Conservation (phyloP, 1,140 invertebrate genomes). For the Leptonema lineaticorne region DNA sequence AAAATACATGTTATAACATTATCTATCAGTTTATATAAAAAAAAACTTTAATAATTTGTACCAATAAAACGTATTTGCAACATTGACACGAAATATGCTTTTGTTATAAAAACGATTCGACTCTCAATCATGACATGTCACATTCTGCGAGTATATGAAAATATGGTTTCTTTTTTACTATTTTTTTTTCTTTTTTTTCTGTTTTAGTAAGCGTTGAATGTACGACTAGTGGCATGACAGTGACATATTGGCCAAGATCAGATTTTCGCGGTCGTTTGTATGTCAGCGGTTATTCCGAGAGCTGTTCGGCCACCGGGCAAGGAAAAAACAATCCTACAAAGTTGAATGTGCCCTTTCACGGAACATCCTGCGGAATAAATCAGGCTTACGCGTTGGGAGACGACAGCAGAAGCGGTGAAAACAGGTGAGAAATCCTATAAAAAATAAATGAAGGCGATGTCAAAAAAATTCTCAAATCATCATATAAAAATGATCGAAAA, state of each 20-base stretch:
- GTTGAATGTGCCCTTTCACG: slow-evolving; percentile 48
- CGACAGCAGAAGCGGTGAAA: slow-evolving; percentile 46
- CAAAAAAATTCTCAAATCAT: no score
- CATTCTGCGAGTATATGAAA: no score
- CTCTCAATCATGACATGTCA: no score
- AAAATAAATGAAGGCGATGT: no score
- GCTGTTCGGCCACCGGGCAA: slow-evolving; percentile 53
- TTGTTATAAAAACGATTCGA: no score
- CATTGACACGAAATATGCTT: no score
- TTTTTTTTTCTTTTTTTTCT: background rate
- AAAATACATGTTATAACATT: no score
- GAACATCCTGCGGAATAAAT: slow-evolving; percentile 50
- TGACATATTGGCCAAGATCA: slow-evolving; percentile 59
- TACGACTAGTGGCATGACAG: slow-evolving; percentile 55
- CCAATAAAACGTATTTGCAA: no score
- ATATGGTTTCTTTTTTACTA: background rate
- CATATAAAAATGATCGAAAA: no score
- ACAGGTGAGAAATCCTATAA: slow-evolving; percentile 46
- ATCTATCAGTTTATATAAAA: no score
- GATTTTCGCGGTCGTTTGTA: slow-evolving; percentile 62
- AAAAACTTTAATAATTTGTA: no score
- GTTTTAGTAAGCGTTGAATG: slow-evolving; percentile 61
- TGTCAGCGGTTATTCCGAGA: slow-evolving; percentile 61
- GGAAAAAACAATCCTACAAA: slow-evolving; percentile 42
- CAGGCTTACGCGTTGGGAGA: slow-evolving; percentile 51